Evolutionary conservation across 2,797 vertebrate species (phyloP), one percentile per base, ranked within the genome.

Genomic region (Mormyrus proboscirostris): DNA sequence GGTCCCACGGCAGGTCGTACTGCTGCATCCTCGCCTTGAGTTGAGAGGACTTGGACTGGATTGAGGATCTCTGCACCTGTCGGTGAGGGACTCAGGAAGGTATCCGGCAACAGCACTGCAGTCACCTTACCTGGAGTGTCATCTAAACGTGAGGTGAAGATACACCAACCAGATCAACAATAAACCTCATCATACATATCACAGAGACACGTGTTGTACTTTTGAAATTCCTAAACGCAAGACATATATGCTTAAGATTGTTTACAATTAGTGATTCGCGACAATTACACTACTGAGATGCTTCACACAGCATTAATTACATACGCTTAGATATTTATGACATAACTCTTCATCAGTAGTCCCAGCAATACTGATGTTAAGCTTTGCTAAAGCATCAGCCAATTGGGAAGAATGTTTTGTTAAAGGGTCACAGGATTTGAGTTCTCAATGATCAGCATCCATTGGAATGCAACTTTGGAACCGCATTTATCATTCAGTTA

Each of bases 1-100:
- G 98, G 97, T 5, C 97, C 97, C 89, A 97, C 93, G 86, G 97
- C 94, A 0, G 98, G 97, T 93, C 97, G 97, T 90, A 96, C 96
- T 0, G 95, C 96, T 0, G 94, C 96, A 0, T 93, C 95, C 90
- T 96, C 94, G 0, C 95, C 95, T 88, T 89, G 92, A 19, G 95
- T 93, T 0, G 95, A 92, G 73, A 94, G 88, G 0, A 93, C 90
- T 1, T 95, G 93, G 65, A 94, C 94, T 0, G 93, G 92, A 76
- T 96, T 94, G 10, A 95, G 94, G 88, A 92, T 93, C 90, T 94
- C 92, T 4, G 88, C 83, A 87, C 91, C 90, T 19, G 89, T 87
- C 88, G 89, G 14, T 33, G 84, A 33, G 62, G 91, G 89, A 29
- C 38, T 89, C n/a, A 84, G 41, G 90, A 89, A 87, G 59, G 91